Evolutionary conservation across 2,113 vertebrate species (phyloP), one percentile per base, ranked within the genome.

Genomic region (Dipodomys stephensi): DNA sequence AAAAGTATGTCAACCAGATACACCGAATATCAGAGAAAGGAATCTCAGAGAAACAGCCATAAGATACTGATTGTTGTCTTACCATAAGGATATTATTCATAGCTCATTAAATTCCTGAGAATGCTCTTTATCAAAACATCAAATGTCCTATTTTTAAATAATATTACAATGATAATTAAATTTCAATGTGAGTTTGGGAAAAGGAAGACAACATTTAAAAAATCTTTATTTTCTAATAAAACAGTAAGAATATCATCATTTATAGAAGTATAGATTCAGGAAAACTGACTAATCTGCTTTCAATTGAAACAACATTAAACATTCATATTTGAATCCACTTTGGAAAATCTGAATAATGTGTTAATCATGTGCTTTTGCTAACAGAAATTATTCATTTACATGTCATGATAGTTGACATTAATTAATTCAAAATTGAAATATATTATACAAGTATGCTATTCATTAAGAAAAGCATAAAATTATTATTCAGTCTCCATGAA

Each of bases 231-330:
- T 76, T 72, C 57, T 87, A 39, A 16, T 25, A 35, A 27, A 53
- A 9, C 13, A 35, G 1, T 18, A 4, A 57, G 4, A 18, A 7
- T 53, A 64, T 27, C n/a, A 57, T 76, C 18, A 64, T 64, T 69
- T 22, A n/a, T 13, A 22, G 15, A 19, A 74, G 12, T 18, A 65
- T 3, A 90, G 30, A 28, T 74, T 87, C 5, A 93, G 78, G 13
- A 74, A 83, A 79, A 27, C 62, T 32, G 6, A 57, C 10, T 64
- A 73, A 78, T 35, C 22, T 90, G 2, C 28, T 64, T 87, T 68
- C 68, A 83, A 87, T 35, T 83, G 27, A 84, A 90, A 49, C 4
- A 22, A 18, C 28, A 83, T 76, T 76, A 94, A 89, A 83, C 49
- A 32, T 86, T 22, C 2, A 79, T 87, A 20, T 84, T 65, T 68